Conservation (phyloP, 2,113 vertebrate species). For the Passer montanus region DNA sequence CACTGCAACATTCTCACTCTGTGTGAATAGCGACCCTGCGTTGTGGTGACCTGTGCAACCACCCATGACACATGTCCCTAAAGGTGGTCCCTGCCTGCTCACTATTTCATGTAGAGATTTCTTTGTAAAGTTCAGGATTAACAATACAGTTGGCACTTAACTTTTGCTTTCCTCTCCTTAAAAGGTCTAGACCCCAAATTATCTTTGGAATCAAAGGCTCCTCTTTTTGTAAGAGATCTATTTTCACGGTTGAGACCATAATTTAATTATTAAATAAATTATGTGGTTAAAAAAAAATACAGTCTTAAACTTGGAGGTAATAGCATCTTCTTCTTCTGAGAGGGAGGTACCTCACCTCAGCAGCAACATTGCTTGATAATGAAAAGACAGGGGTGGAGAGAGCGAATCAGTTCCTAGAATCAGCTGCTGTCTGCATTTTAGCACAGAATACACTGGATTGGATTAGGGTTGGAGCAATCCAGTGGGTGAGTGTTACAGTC, state of each 20-base stretch:
- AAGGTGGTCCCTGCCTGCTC: slow-evolving; percentile 9
- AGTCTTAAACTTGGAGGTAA: not conserved
- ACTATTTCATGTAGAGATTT: not conserved
- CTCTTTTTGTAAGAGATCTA: not conserved
- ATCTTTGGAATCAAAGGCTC: not conserved
- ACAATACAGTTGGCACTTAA: not conserved
- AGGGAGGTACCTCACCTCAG: not conserved
- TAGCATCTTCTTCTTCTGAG: not conserved
- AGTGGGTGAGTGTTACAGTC: not conserved
- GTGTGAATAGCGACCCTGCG: not conserved
- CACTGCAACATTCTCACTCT: not conserved
- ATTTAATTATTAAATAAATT: not conserved
- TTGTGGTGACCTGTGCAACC: slow-evolving; percentile 52
- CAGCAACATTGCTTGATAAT: not conserved
- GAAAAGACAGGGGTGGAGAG: not conserved
- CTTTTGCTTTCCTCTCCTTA: not conserved
- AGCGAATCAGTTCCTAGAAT: not conserved
- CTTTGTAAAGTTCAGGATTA: not conserved
- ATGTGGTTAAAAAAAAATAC: not conserved
- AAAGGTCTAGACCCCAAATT: not conserved
- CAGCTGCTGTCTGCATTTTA: not conserved
- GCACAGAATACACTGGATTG: not conserved
- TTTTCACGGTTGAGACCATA: not conserved
- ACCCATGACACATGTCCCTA: slow-evolving; percentile 21
- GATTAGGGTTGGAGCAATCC: not conserved